Evolutionary conservation across 2,888 invertebrate genomes (phyloP), one percentile per base, ranked within the genome.

Genomic region (Cerastis leucographa): DNA sequence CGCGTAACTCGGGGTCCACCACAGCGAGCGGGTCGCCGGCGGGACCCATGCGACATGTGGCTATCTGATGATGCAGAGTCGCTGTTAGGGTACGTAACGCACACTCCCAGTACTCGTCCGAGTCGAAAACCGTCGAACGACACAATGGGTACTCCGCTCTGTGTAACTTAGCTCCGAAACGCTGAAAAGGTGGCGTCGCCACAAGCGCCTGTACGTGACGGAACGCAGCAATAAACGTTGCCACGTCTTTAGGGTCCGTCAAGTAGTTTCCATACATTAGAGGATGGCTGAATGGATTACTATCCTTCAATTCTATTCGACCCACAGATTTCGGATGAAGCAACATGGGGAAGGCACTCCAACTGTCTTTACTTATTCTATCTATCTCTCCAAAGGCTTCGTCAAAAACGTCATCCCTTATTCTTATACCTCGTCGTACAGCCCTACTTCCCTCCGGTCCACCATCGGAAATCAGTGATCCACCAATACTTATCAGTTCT

Each of bases 241-340:
- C 96, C 0, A 97, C 93, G 88, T 98, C 97, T 42, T 85, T 92
- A 8, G 97, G 97, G 89, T 98, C 97, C 0, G 97, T 97, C 79
- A 99, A 97, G 91, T 99, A 99, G 89, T 99, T 98, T 0, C 98
- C 98, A 87, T 98, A 97, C 87, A 99, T 97, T n/a, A 97, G 94
- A 0, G 99, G 99, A 87, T 97, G 97, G 54, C 98, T 97, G 65
- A 97, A 97, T 0, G 99, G 98, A 94, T 99, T 97, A 42, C 95
- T 97, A 61, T 98, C 97, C 88, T 97, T 97, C 22, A 99, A 95
- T 91, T 97, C 97, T 0, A 98, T 88, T 9, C 97, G 96, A 0
- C 98, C 98, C 35, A 97, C 95, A 22, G 98, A 98, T 90, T 97
- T 97, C 0, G 98, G 98, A 90, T 98, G 97, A 70, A 98, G 97